Conservation (phyloP, 2,888 invertebrate genomes). For the Agrochola lota region DNA sequence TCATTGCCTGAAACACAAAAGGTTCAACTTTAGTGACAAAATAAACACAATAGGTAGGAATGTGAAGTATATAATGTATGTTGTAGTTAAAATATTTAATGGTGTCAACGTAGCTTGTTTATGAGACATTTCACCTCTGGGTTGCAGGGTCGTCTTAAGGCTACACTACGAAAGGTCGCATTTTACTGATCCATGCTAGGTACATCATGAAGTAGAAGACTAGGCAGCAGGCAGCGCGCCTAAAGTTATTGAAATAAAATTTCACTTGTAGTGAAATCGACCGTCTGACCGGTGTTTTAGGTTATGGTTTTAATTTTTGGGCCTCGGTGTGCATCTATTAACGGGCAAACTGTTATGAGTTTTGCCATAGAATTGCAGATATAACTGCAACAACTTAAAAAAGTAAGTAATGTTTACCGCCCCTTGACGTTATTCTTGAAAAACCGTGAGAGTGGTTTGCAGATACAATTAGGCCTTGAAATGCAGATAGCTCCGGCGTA, state of each 20-base stretch:
- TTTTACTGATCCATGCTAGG: not conserved
- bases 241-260: not conserved
- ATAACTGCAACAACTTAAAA: not conserved
- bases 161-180: not conserved
- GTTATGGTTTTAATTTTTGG: not conserved
- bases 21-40: not conserved
- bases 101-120: not conserved
- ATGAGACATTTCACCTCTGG: not conserved
- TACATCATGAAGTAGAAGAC: not conserved
- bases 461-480: constrained; percentile 84
- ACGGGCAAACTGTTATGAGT: not conserved
- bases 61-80: not conserved
- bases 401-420: constrained; percentile 75
- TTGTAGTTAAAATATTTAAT: not conserved
- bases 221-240: not conserved
- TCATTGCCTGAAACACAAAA: constrained; percentile 82
- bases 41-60: not conserved
- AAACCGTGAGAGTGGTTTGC: constrained; percentile 80
- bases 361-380: not conserved
- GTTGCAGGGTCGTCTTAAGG: not conserved
- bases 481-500: constrained; percentile 79
- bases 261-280: not conserved
- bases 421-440: constrained; percentile 79
- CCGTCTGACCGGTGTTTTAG: too few relatives aligned
- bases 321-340: not conserved